A percentile compares a stretch with the other conserved stretches of the same genome.
Conservation (phyloP, 2,797 vertebrate genomes). For the Monodelphis domestica region DNA sequence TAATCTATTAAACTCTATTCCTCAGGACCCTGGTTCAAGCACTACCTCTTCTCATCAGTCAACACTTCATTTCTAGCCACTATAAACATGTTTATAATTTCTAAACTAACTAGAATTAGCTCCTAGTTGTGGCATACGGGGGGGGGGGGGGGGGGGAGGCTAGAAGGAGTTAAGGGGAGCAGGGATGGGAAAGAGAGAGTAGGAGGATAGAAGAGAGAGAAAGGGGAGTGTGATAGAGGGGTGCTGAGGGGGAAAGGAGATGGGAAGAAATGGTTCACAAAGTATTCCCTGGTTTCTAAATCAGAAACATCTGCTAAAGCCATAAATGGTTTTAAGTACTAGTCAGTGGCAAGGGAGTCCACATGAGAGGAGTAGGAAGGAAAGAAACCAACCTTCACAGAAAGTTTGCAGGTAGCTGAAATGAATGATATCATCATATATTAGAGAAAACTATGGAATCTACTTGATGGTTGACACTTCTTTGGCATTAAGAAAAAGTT, state of each 20-base stretch:
- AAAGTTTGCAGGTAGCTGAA: slow-evolving; percentile 76
- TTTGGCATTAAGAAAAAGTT: slow-evolving; percentile 40
- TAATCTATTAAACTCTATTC: slow-evolving; percentile 78
- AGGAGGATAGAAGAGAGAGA: background rate
- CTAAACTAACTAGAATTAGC: slow-evolving; percentile 80
- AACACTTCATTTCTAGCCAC: slow-evolving; percentile 82
- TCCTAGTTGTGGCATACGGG: slow-evolving; percentile 51
- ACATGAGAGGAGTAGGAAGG: slow-evolving; percentile 71
- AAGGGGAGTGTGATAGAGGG: background rate
- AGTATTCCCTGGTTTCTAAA: slow-evolving; percentile 80
- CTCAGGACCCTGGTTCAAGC: slow-evolving; percentile 80
- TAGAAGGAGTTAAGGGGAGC: background rate
- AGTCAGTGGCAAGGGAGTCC: slow-evolving; percentile 75
- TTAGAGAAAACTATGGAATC: slow-evolving; percentile 71
- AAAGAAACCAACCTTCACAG: slow-evolving; percentile 68
- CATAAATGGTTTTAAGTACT: slow-evolving; percentile 81
- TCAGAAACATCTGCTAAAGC: slow-evolving; percentile 84
- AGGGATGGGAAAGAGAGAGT: background rate
- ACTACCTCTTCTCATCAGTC: slow-evolving; percentile 82
- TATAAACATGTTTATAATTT: slow-evolving; percentile 81
- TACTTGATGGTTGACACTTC: slow-evolving; percentile 64
- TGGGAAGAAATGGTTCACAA: slow-evolving; percentile 75
- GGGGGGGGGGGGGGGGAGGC: slow-evolving; percentile 73
- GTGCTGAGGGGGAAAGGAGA: slow-evolving; percentile 53
- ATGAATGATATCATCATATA: slow-evolving; percentile 34